These are phyloP conservation scores for Parapsyche elsis DNA, from an alignment of 1,140 invertebrate genomes.

Conservation along the genomic window DNA sequence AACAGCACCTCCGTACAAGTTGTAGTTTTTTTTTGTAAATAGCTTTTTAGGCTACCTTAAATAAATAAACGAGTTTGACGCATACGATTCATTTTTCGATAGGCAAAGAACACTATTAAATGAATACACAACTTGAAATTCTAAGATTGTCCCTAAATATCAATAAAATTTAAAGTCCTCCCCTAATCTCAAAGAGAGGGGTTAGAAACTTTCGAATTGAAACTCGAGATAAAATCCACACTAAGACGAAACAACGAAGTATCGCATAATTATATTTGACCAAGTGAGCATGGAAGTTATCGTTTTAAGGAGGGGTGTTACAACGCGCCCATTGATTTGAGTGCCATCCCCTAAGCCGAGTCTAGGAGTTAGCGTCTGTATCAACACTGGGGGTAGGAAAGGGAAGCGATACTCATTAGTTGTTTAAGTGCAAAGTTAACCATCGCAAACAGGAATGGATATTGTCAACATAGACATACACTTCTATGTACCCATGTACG, in stretches of 20 bases:
- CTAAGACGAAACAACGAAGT: constrained; percentile 10
- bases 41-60: too few species aligned
- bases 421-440: constrained; percentile 54
- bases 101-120: too few species aligned
- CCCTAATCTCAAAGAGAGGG: not conserved
- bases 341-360: not conserved
- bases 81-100: too few species aligned
- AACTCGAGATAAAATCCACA: constrained; percentile 9
- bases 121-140: too few species aligned
- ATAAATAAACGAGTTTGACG: too few species aligned
- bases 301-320: not conserved
- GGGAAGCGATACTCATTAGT: constrained; percentile 50
- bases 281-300: not conserved
- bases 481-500: too few species aligned
- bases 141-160: too few species aligned
- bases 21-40: too few species aligned
- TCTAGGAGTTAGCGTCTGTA: not conserved
- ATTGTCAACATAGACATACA: constrained; percentile 52
- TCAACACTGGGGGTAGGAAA: constrained; percentile 18
- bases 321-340: not conserved
- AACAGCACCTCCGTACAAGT: too few species aligned
- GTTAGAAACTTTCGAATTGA: not conserved
- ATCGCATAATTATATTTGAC: constrained; percentile 31
- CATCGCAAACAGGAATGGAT: constrained; percentile 48
- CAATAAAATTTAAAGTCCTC: not conserved